These are phyloP conservation scores for Philhelius pedissequus DNA, from an alignment of 2,888 invertebrate species.

Conservation along the genomic window DNA sequence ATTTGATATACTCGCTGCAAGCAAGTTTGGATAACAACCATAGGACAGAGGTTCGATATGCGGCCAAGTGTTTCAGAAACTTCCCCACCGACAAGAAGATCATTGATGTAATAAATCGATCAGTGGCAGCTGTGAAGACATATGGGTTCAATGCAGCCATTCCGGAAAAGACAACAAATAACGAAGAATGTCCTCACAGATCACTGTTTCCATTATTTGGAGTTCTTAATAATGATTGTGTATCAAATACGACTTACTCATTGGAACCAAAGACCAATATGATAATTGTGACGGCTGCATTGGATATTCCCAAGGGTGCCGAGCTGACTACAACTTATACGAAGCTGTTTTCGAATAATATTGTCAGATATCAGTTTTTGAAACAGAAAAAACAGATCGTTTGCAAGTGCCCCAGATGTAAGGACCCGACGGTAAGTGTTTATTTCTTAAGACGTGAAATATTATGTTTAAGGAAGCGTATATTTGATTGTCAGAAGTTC, in stretches of 20 bases:
- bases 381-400: conserved; percentile 84
- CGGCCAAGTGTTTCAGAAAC: conserved; percentile 75
- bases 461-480: too few species aligned
- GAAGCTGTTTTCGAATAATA: conserved; percentile 85
- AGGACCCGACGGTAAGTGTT: conserved; percentile 84
- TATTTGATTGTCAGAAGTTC: too few species aligned
- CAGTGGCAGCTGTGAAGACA: conserved; percentile 77
- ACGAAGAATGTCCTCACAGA: conserved; percentile 79
- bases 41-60: conserved; percentile 75
- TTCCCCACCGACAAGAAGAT: conserved; percentile 77
- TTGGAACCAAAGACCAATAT: conserved; percentile 82
- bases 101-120: conserved; percentile 76
- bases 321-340: conserved; percentile 86
- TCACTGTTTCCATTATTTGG: conserved; percentile 85
- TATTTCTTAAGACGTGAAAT: background rate
- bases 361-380: conserved; percentile 83
- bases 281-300: conserved; percentile 83
- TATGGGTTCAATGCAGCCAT: conserved; percentile 77
- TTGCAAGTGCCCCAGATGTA: conserved; percentile 84
- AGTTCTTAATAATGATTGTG: conserved; percentile 86
- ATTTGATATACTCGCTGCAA: conserved; percentile 76
- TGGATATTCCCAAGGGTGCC: conserved; percentile 83
- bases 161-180: conserved; percentile 74
- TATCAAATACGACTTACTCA: conserved; percentile 85
- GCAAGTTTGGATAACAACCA: conserved; percentile 77